Evolutionary conservation across 2,888 invertebrate genomes (phyloP), one percentile per base, ranked within the genome.

Genomic region (Asteroscopus sphinx): DNA sequence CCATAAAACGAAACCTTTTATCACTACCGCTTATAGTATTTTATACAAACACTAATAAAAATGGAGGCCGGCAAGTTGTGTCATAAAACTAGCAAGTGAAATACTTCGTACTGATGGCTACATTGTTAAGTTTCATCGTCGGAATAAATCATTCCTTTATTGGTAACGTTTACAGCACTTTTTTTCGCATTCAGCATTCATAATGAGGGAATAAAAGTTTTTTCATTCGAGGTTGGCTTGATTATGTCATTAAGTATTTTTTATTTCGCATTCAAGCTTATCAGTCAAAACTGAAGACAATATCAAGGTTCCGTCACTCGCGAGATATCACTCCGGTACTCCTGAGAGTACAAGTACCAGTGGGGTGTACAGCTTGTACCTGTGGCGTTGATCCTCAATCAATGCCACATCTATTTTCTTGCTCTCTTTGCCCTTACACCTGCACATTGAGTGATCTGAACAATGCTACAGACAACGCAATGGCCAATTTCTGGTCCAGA

Each of bases 61-160:
- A 56, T 15, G 15, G 36, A 8, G 33, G 25, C 26, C 35, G 36
- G 32, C 48, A 66, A 69, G 57, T 63, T 52, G 21, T 39, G 45
- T 62, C 61, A 42, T 75, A 76, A 73, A 75, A 62, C 70, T 60
- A 62, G 33, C 41, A 53, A 68, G 56, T 61, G 55, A 66, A 73
- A 73, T 70, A 68, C 71, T 72, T 55, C 42, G 30, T 44, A 11
- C 55, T 68, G 58, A 65, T 58, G 53, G 60, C 52, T 58, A 79
- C 79, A 69, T 62, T 73, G 79, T 77, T 73, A 57, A 73, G 61
- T 73, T 68, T 45, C 58, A 58, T 54, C 25, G 55, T 65, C 40
- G 39, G 47, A 58, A 78, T 80, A 78, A 81, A 78, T 79, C 79
- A 79, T 68, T 69, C 65, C 48, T 79, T 81, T 80, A 78, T 74